These are phyloP conservation scores for Eilema sororculum DNA, from an alignment of 2,888 invertebrate species.

Conservation along the genomic window DNA sequence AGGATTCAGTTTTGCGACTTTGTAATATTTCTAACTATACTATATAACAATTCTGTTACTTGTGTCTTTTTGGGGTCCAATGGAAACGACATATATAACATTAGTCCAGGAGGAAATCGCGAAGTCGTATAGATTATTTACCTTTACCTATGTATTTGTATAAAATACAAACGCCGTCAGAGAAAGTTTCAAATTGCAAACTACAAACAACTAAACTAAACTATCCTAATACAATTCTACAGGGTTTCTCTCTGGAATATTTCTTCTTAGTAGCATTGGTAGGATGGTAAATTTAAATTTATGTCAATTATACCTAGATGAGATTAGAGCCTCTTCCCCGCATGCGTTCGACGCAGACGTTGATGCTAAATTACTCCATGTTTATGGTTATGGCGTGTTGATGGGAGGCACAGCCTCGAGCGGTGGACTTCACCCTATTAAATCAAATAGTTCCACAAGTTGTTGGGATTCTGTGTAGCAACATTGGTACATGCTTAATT, in stretches of 20 bases:
- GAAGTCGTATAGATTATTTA: too few relatives aligned
- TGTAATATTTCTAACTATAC: too few relatives aligned
- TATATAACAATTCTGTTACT: too few relatives aligned
- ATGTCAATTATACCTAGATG: too few relatives aligned
- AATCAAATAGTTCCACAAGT: background rate
- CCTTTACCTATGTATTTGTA: too few relatives aligned
- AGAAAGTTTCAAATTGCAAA: background rate
- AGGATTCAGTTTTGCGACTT: too few relatives aligned
- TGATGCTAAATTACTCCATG: background rate
- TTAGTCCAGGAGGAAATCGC: too few relatives aligned
- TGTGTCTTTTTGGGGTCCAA: too few relatives aligned
- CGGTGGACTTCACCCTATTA: background rate
- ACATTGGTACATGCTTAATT: background rate
- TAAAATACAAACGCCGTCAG: background rate
- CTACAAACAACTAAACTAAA: background rate
- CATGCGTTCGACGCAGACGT: background rate
- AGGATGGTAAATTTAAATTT: background rate
- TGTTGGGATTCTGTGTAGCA: background rate
- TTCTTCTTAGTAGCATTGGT: background rate
- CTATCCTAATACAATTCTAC: background rate
- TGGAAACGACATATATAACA: too few relatives aligned
- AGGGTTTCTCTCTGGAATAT: background rate
- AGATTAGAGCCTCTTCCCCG: background rate
- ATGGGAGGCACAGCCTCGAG: background rate
- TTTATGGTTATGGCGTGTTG: slow-evolving; percentile 4